phyloP scores from a whole-genome alignment of 2,113 vertebrate species.

The Corythaixoides concolor region DNA sequence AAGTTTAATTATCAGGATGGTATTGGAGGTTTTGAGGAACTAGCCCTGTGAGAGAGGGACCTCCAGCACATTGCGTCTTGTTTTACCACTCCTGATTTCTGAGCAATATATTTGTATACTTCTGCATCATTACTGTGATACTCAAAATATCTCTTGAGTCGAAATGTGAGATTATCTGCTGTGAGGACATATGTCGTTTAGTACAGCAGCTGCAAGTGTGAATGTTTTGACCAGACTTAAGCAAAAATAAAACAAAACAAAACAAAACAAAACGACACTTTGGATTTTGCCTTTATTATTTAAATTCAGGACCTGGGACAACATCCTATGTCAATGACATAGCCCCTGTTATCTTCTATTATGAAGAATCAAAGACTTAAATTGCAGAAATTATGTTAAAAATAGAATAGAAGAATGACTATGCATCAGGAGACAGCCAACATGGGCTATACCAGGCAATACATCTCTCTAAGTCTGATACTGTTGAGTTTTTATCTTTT shows the following conservation, averaged over 20 bases:
- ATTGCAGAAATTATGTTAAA: background rate
- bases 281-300: background rate
- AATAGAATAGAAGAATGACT: background rate
- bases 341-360: background rate
- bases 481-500: background rate
- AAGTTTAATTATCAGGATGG: background rate
- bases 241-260: background rate
- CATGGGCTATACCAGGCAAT: background rate
- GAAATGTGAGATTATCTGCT: background rate
- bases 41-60: background rate
- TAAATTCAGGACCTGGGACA: background rate
- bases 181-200: background rate
- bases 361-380: background rate
- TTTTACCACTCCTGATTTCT: conserved; percentile 5
- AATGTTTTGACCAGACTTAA: background rate
- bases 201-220: background rate
- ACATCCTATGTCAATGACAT: background rate
- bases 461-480: background rate
- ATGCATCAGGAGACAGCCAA: background rate
- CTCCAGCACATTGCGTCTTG: background rate
- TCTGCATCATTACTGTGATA: conserved; percentile 8
- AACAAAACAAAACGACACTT: background rate
- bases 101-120: background rate
- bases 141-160: background rate
- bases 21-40: background rate